These are phyloP conservation scores for Megalopta genalis DNA, from an alignment of 1,140 invertebrate species.

Conservation along the genomic window DNA sequence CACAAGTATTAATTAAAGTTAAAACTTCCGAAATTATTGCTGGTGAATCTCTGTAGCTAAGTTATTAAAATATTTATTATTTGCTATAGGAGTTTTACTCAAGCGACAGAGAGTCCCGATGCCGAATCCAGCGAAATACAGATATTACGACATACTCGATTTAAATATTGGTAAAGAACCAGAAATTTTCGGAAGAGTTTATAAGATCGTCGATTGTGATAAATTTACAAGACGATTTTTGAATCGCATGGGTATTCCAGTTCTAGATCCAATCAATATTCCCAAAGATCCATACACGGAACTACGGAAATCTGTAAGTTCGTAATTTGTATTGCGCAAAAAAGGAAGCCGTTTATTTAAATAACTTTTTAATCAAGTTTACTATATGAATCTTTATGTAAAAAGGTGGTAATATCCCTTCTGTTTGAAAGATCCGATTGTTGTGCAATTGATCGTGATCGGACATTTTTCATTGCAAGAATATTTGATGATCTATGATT, in stretches of 20 bases:
- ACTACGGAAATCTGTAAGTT: slow-evolving; percentile 74
- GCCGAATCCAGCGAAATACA: slow-evolving; percentile 84
- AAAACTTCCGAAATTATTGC: no score
- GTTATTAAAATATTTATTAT: not conserved
- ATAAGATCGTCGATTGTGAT: slow-evolving; percentile 91
- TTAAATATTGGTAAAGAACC: slow-evolving; percentile 89
- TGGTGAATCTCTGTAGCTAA: no score
- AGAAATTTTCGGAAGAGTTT: slow-evolving; percentile 87
- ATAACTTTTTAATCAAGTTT: not conserved
- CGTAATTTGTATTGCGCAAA: not conserved
- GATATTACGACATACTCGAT: slow-evolving; percentile 88
- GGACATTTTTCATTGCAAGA: no score
- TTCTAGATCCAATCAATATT: slow-evolving; percentile 85
- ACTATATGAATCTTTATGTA: no score
- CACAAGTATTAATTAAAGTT: no score
- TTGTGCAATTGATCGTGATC: no score
- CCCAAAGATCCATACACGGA: slow-evolving; percentile 82
- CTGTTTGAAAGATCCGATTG: no score
- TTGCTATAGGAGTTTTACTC: slow-evolving; percentile 85
- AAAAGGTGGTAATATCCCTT: no score
- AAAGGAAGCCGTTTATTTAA: not conserved
- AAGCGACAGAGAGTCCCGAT: slow-evolving; percentile 88
- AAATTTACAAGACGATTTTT: slow-evolving; percentile 92
- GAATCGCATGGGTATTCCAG: slow-evolving; percentile 89
- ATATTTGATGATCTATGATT: not conserved